Conservation (phyloP, 2,888 invertebrate genomes). For the Magallana nippona region DNA sequence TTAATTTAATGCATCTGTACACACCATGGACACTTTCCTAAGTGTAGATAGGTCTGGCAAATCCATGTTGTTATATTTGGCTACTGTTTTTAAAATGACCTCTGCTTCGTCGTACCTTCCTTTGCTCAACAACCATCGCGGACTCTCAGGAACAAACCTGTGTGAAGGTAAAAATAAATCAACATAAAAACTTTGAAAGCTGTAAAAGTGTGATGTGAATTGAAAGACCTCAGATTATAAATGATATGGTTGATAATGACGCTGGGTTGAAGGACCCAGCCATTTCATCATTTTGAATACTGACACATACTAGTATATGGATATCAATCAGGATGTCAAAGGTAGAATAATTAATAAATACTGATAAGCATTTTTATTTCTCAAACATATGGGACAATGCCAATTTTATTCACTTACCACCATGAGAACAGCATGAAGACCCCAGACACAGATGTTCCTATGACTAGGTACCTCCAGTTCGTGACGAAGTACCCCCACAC, state of each 20-base stretch:
- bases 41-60: slow-evolving; percentile 68
- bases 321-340: too few relatives aligned
- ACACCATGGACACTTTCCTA: slow-evolving; percentile 64
- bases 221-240: background rate
- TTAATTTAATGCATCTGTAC: background rate
- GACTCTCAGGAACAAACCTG: slow-evolving; percentile 77
- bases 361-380: too few relatives aligned
- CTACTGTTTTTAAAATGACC: slow-evolving; percentile 68
- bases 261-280: too few relatives aligned
- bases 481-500: slow-evolving; percentile 73
- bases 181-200: too few relatives aligned
- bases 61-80: slow-evolving; percentile 70
- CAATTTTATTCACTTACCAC: slow-evolving; percentile 67
- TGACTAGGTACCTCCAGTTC: slow-evolving; percentile 75
- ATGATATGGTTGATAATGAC: background rate
- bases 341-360: too few relatives aligned
- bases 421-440: slow-evolving; percentile 71
- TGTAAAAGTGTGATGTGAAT: slow-evolving; percentile 6
- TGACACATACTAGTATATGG: too few relatives aligned
- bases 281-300: too few relatives aligned
- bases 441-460: slow-evolving; percentile 67
- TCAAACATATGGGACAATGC: too few relatives aligned
- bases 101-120: slow-evolving; percentile 72
- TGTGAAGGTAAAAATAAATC: background rate
- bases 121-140: slow-evolving; percentile 75